Evolutionary conservation across 2,113 vertebrate genomes (phyloP), one percentile per base, ranked within the genome.

Genomic region (Turdus rufiventris): DNA sequence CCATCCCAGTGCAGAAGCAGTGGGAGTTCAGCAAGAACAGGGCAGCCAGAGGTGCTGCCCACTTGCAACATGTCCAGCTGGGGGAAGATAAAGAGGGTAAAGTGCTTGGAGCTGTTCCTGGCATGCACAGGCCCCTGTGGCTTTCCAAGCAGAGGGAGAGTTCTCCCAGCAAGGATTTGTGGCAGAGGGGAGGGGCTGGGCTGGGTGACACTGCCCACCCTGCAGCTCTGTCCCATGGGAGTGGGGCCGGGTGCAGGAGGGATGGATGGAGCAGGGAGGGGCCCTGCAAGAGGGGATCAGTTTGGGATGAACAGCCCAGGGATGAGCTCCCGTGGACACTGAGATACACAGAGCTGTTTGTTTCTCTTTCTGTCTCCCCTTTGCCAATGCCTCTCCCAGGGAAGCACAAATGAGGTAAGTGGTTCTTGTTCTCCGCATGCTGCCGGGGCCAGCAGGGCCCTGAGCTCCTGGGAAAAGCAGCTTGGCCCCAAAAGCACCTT

Each of bases 341-440:
- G 8, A 94, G 93, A 96, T 94, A 54, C 93, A 97, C 83, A 94
- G 71, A 87, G 83, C 68, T 94, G n/a, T 36, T 97, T 50, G 95
- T 28, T 12, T 88, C 62, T 84, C 84, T 72, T 42, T 58, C n/a
- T 85, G 70, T 93, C 97, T 95, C 54, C 63, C 66, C 28, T 18
- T 54, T 67, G 36, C 84, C 97, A 91, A 73, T 97, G 97, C 93
- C 97, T 97, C 95, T 96, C 97, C 93, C 97, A 99, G 99, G 99
- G 99, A 97, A 99, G 98, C 98, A 99, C 99, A 2, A 99, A 99
- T 40, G 99, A 99, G 99, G 99, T 99, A 98, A 99, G 98, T 96
- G 92, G 14, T 67, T 75, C 70, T 38, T 3, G 4, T 58, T 84
- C 12, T 33, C 53, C 0, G 86, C 91, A 81, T 88, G 92, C 43